Evolutionary conservation across 2,797 vertebrate genomes (phyloP).

Genomic region (Ctenochaetus hawaiiensis): DNA sequence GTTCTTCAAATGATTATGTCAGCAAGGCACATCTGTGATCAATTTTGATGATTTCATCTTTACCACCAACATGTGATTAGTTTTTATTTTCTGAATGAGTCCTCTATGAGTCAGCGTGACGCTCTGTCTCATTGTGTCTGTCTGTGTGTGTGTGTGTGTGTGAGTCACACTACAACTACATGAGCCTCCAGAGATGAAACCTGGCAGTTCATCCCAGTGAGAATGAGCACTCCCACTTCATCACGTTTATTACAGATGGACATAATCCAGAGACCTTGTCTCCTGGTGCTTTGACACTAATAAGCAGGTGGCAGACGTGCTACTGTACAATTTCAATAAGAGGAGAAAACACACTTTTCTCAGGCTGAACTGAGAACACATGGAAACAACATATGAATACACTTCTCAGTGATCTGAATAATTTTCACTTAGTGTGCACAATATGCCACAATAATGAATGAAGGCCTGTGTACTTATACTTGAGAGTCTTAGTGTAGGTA

Average conservation of each 20-base stretch:
- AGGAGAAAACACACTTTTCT: constrained; percentile 26
- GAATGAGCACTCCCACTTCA: constrained; percentile 57
- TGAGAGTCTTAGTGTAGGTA: neutral
- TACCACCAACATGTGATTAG: constrained; percentile 31
- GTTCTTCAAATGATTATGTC: neutral
- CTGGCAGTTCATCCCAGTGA: constrained; percentile 64
- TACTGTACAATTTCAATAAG: constrained; percentile 40
- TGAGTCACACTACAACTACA: constrained; percentile 72
- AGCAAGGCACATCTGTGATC: neutral
- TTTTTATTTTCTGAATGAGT: constrained; percentile 47
- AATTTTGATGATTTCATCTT: constrained; percentile 31
- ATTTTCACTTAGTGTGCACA: neutral
- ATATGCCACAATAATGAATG: neutral
- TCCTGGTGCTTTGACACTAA: constrained; percentile 54
- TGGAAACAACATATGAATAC: constrained; percentile 1
- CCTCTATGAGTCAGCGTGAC: constrained; percentile 49
- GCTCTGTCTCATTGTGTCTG: constrained; percentile 61
- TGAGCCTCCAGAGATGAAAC: constrained; percentile 66
- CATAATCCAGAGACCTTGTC: constrained; percentile 55
- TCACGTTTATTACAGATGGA: constrained; percentile 62
- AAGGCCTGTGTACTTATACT: neutral
- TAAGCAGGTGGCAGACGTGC: constrained; percentile 58
- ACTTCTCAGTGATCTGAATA: constrained; percentile 2
- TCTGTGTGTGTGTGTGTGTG: constrained; percentile 63
- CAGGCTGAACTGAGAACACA: constrained; percentile 18